Conservation (phyloP, 2,888 invertebrate genomes). For the Lycia hirtaria region DNA sequence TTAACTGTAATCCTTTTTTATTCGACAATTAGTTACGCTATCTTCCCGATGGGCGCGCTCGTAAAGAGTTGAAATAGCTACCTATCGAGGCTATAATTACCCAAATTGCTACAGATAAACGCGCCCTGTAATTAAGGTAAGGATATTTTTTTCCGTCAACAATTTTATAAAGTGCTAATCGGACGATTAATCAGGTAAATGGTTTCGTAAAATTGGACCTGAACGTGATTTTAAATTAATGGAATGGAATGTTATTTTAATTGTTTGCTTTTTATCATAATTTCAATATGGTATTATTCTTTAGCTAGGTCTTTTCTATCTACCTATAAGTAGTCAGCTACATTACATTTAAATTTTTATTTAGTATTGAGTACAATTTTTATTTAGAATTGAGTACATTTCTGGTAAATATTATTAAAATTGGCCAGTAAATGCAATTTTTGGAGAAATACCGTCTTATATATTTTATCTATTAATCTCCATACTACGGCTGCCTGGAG, state of each 20-base stretch:
- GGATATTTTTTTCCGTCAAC: conserved; percentile 51
- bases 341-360: too few relatives aligned
- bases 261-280: neutral
- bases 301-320: too few relatives aligned
- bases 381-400: too few relatives aligned
- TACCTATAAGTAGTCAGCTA: too few relatives aligned
- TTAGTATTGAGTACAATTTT: too few relatives aligned
- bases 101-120: conserved; percentile 73
- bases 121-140: conserved; percentile 62
- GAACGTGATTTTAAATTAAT: neutral
- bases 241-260: neutral
- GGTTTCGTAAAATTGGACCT: conserved; percentile 34
- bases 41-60: conserved; percentile 71
- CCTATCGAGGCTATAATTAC: conserved; percentile 78
- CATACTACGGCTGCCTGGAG: too few relatives aligned
- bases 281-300: too few relatives aligned
- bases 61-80: conserved; percentile 82
- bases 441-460: too few relatives aligned
- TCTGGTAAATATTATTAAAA: too few relatives aligned
- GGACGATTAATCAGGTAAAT: conserved; percentile 45
- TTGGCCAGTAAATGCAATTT: too few relatives aligned
- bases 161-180: conserved; percentile 62
- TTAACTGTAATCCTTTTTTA: conserved; percentile 83
- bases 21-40: conserved; percentile 84
- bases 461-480: too few relatives aligned